Evolutionary conservation across 2,888 invertebrate species (phyloP).

Genomic region (Noctuana brunneofusca): DNA sequence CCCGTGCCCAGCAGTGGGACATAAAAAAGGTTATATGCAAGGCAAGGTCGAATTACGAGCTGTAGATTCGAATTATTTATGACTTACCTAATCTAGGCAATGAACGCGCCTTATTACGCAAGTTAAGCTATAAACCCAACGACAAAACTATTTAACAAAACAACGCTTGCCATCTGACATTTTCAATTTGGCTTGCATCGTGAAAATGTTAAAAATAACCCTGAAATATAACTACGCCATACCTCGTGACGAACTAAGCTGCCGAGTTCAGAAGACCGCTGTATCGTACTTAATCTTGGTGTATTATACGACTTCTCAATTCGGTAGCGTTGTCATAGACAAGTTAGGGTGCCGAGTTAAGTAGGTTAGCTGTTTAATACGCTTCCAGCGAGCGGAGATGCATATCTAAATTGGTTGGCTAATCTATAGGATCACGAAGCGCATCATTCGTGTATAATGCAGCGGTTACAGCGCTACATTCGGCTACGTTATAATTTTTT

Average conservation of each 20-base stretch:
- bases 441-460: not conserved
- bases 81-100: not conserved
- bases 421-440: constrained; percentile 24
- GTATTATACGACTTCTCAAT: constrained; percentile 32
- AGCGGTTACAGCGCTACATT: constrained; percentile 25
- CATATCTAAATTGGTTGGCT: constrained; percentile 49
- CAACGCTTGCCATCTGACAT: constrained; percentile 51
- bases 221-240: constrained; percentile 44
- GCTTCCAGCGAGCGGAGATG: constrained; percentile 21
- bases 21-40: too few species aligned
- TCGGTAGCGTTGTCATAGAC: constrained; percentile 38
- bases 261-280: constrained; percentile 36
- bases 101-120: constrained; percentile 18
- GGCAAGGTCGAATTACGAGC: too few species aligned
- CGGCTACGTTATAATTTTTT: not conserved
- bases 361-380: constrained; percentile 27
- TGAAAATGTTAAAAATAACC: constrained; percentile 60
- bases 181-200: constrained; percentile 58
- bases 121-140: constrained; percentile 30
- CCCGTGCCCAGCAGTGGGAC: too few species aligned
- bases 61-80: too few species aligned
- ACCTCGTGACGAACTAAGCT: constrained; percentile 53
- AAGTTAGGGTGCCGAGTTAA: constrained; percentile 39
- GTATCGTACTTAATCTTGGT: not conserved
- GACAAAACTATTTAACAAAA: constrained; percentile 28